A percentile compares a stretch with the other conserved stretches of the same genome.
phyloP scores from a whole-genome alignment of 2,797 vertebrate species.

The Paramormyrops hopkinsi region DNA sequence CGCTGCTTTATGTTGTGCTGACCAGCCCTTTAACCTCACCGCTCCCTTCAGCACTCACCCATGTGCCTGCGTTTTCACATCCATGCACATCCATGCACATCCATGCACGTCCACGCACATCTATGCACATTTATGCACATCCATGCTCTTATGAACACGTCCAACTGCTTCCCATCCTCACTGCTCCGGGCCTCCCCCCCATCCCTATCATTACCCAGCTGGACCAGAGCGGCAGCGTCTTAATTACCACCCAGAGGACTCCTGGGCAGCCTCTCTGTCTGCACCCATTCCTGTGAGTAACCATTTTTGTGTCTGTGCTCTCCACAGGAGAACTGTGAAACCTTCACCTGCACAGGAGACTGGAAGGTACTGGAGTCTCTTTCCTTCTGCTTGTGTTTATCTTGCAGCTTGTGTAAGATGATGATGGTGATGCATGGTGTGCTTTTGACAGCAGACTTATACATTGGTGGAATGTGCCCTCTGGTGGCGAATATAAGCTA shows the following conservation, averaged over 20 bases:
- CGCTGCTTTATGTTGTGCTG: not conserved
- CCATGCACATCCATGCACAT: not conserved
- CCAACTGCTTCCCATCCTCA: not conserved
- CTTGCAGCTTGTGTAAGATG: not conserved
- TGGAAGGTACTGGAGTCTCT: slow-evolving; percentile 68
- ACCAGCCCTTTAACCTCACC: not conserved
- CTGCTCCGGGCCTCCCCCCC: not conserved
- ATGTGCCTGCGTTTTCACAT: not conserved
- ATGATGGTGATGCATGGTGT: not conserved
- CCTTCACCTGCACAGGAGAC: slow-evolving; percentile 59
- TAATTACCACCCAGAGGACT: not conserved
- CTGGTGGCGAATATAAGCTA: not conserved
- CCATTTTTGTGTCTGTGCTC: slow-evolving; percentile 24
- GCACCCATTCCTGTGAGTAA: not conserved
- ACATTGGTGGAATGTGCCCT: not conserved
- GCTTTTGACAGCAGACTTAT: not conserved
- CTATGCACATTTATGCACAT: not conserved
- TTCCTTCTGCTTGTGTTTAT: slow-evolving; percentile 34
- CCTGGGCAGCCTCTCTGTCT: not conserved
- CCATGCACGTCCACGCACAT: not conserved
- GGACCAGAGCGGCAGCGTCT: not conserved
- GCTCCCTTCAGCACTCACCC: not conserved
- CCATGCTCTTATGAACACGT: not conserved
- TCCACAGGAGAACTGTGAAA: slow-evolving; percentile 64
- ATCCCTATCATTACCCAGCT: not conserved